A percentile compares a stretch with the other conserved stretches of the same genome.
Conservation (phyloP, 2,888 invertebrate species). For the Oligia fasciuncula region DNA sequence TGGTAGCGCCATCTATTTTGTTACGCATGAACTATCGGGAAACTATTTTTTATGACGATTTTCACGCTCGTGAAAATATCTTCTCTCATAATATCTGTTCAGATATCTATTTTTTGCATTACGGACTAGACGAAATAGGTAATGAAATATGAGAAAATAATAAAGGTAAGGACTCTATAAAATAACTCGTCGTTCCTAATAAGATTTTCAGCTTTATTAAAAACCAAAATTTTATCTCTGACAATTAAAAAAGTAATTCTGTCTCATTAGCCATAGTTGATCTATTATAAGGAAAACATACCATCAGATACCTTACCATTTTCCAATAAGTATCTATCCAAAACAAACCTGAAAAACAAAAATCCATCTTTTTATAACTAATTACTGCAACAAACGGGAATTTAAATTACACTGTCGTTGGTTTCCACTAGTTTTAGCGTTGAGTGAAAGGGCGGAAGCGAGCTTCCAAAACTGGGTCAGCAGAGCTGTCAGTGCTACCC, state of each 20-base stretch:
- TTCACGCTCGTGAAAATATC: neutral
- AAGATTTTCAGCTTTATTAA: neutral
- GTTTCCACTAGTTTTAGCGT: slow-evolving; percentile 71
- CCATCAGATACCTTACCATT: neutral
- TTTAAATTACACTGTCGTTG: slow-evolving; percentile 72
- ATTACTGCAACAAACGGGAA: slow-evolving; percentile 64
- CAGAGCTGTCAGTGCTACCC: slow-evolving; percentile 57
- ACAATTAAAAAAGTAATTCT: too few relatives aligned
- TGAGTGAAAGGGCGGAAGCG: slow-evolving; percentile 72
- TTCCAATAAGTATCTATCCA: neutral
- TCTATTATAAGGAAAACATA: neutral
- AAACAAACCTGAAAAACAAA: slow-evolving; percentile 18
- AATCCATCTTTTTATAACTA: slow-evolving; percentile 54
- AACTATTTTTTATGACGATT: neutral
- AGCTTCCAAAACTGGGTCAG: slow-evolving; percentile 73
- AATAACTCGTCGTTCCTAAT: neutral
- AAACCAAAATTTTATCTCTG: too few relatives aligned
- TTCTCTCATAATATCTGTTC: too few relatives aligned
- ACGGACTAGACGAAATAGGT: neutral
- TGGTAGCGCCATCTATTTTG: slow-evolving; percentile 47
- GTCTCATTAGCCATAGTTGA: too few relatives aligned
- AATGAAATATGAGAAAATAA: neutral
- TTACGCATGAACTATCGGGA: slow-evolving; percentile 4
- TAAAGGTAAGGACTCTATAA: neutral
- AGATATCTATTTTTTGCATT: neutral